These are phyloP conservation scores for Campoletis raptor DNA, from an alignment of 2,888 invertebrate genomes.

Conservation along the genomic window DNA sequence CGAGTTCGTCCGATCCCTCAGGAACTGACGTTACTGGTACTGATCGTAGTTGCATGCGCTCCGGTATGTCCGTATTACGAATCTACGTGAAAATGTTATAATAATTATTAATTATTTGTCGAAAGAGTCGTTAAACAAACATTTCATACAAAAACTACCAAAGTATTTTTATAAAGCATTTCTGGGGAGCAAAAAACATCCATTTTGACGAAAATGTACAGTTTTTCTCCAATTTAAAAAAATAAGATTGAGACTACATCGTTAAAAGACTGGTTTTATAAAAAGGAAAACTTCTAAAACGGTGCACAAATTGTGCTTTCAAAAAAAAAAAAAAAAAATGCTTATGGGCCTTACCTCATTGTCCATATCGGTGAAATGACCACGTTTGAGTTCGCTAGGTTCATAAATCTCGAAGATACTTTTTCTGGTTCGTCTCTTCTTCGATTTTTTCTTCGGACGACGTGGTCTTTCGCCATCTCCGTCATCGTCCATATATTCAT, in stretches of 20 bases:
- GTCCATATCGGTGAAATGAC: slow-evolving; percentile 96
- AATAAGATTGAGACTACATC: too few relatives aligned
- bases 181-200: too few relatives aligned
- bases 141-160: background rate
- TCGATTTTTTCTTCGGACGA: slow-evolving; percentile 89
- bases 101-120: background rate
- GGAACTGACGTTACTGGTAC: slow-evolving; percentile 93
- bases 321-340: too few relatives aligned
- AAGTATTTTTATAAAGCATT: too few relatives aligned
- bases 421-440: slow-evolving; percentile 91
- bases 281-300: too few relatives aligned
- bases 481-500: slow-evolving; percentile 52
- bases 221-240: too few relatives aligned
- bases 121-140: background rate
- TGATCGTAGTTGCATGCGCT: slow-evolving; percentile 95
- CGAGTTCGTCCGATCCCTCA: slow-evolving; percentile 93
- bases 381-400: slow-evolving; percentile 96
- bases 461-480: slow-evolving; percentile 36
- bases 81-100: slow-evolving; percentile 85
- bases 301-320: too few relatives aligned
- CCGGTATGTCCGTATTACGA: slow-evolving; percentile 93
- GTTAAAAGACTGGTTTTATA: too few relatives aligned
- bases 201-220: too few relatives aligned
- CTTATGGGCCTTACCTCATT: slow-evolving; percentile 86
- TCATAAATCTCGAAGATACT: slow-evolving; percentile 97